phyloP scores from a whole-genome alignment of 2,113 vertebrate genomes.

The Saiga tatarica region DNA sequence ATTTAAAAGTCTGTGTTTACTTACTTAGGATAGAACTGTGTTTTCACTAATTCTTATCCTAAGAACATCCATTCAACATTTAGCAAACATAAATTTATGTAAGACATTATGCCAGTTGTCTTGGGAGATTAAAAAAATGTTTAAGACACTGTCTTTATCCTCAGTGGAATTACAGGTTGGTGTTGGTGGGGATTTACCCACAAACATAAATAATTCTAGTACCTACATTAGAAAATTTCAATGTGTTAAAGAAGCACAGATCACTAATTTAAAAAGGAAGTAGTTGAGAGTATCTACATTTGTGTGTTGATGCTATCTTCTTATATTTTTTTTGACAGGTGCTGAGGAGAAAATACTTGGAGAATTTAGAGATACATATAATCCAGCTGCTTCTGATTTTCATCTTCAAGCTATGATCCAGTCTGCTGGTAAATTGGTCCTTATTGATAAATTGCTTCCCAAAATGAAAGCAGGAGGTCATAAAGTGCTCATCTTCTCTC shows the following conservation, averaged over 20 bases:
- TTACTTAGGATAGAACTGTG: background rate
- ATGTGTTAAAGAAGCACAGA: background rate
- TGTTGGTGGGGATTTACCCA: background rate
- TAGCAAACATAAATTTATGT: background rate
- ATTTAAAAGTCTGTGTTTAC: background rate
- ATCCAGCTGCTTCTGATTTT: conserved; percentile 90
- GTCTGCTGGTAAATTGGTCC: conserved; percentile 97
- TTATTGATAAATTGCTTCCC: conserved; percentile 98
- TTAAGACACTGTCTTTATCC: background rate
- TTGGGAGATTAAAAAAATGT: background rate
- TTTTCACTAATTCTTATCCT: background rate
- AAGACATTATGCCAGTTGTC: background rate
- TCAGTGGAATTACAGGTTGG: background rate
- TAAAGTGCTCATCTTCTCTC: conserved; percentile 98
- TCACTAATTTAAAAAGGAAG: background rate
- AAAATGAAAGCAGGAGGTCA: conserved; percentile 99
- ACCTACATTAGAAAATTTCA: background rate
- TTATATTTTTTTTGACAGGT: conserved; percentile 80
- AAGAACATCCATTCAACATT: background rate
- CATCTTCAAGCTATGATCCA: conserved; percentile 99
- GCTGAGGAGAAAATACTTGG: conserved; percentile 99
- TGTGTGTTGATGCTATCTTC: background rate
- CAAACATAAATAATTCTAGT: background rate
- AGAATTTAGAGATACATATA: conserved; percentile 95
- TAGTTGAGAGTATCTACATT: background rate